These are phyloP conservation scores for Theodoxus fluviatilis DNA, from an alignment of 2,888 invertebrate species.

Conservation along the genomic window DNA sequence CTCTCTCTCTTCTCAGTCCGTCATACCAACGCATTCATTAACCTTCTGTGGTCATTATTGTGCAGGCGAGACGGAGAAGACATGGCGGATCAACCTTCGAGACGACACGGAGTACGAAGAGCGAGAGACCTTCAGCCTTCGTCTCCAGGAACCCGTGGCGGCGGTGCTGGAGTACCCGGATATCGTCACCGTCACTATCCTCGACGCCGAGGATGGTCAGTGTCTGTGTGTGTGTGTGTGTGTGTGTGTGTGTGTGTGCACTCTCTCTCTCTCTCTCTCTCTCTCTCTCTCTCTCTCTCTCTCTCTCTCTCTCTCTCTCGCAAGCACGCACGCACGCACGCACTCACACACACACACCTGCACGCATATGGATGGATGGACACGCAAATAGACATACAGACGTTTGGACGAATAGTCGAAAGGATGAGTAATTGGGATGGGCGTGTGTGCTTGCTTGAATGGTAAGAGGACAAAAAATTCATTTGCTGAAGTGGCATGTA, in stretches of 20 bases:
- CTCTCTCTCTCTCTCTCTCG: constrained; percentile 18
- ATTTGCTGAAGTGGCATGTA: no score
- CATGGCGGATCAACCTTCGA: constrained; percentile 59
- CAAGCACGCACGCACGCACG: constrained; percentile 8
- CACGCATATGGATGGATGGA: background rate
- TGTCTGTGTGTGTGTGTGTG: constrained; percentile 19
- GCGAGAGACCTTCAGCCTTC: constrained; percentile 54
- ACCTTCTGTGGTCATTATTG: background rate
- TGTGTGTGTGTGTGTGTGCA: constrained; percentile 18
- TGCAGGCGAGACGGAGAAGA: constrained; percentile 61
- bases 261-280: background rate
- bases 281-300: constrained; percentile 6
- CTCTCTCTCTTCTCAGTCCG: background rate
- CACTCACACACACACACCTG: constrained; percentile 1
- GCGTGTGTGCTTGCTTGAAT: no score
- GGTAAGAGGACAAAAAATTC: no score
- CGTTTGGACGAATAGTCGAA: no score
- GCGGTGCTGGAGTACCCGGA: constrained; percentile 58
- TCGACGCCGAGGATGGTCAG: constrained; percentile 61
- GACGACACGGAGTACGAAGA: constrained; percentile 61
- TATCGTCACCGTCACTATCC: constrained; percentile 54
- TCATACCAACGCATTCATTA: no score
- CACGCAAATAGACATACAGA: no score
- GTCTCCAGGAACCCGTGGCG: constrained; percentile 60
- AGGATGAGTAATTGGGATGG: no score